Conservation (phyloP, 2,113 vertebrate genomes). For the Manacus vitellinus region DNA sequence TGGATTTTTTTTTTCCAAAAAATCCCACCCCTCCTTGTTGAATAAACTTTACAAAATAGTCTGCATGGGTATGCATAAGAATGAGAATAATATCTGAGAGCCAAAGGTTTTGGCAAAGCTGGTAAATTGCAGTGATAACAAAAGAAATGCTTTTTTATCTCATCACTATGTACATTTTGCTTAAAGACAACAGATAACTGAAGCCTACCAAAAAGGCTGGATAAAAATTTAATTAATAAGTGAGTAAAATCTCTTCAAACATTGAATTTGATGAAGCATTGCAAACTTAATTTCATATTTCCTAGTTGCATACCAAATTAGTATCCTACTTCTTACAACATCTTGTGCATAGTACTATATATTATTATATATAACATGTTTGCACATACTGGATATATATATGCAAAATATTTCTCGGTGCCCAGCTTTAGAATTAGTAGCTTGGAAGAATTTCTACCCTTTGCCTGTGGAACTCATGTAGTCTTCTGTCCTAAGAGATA, state of each 20-base stretch:
- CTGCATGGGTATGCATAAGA: background rate
- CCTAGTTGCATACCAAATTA: background rate
- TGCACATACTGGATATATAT: background rate
- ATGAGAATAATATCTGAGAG: background rate
- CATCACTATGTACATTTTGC: background rate
- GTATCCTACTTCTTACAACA: background rate
- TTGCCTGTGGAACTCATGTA: background rate
- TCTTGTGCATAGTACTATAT: background rate
- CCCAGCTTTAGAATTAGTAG: background rate
- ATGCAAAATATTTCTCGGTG: background rate
- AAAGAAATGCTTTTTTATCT: background rate
- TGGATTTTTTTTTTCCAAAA: background rate
- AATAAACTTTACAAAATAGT: background rate
- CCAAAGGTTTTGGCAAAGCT: background rate
- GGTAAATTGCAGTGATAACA: background rate
- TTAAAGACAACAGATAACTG: background rate
- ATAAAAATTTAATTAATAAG: background rate
- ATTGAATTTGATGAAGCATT: background rate
- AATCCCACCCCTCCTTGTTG: fast-evolving
- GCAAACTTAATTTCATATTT: background rate
- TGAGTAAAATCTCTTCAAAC: background rate
- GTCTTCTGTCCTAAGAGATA: background rate
- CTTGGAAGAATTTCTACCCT: background rate
- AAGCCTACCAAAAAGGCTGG: background rate
- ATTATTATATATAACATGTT: background rate